Evolutionary conservation across 1,140 invertebrate species (phyloP), one percentile per base, ranked within the genome.

Genomic region (Pogonomyrmex barbatus): DNA sequence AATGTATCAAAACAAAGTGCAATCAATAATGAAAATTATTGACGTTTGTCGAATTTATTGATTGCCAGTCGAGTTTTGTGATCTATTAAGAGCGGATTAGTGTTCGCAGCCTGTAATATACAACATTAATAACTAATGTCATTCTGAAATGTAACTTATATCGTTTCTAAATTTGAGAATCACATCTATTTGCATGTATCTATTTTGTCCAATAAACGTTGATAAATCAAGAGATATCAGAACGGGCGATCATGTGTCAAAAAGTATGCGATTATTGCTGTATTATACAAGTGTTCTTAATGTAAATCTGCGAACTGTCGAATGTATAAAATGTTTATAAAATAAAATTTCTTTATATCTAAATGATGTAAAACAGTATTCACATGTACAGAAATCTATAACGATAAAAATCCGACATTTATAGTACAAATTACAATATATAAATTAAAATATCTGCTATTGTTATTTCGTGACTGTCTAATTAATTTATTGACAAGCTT

Each of bases 401-500:
- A 70, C 5, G 42, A 2, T 24, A 12, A 0, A 36, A n/a, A 1
- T 56, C 4, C 14, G 9, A 36, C 24, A 24, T 42, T 47, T 6
- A 30, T 73, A 45, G 17, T 70, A 63, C 0, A 24, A 33, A 70
- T 33, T 78, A 68, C 17, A 17, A 56, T 17, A 58, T 58, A 42
- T 67, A 78, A 50, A 50, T 85, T 52, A 17, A 30, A 68, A 47
- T 58, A 67, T 56, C 2, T 45, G 33, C 5, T 60, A 50, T n/a
- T 30, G 50, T 81, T 47, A 36, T 70, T 24, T 39, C 3, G 9
- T 33, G 2, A 4, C 2, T 85, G 30, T 58, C 6, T 52, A n/a
- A 39, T 63, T 50, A 50, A 36, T 84, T 90, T 6, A 90, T 83
- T 89, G 77, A 42, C 84, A 87, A 81, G 91, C 92, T 85, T 95